Percentiles rank a stretch among this genome's conserved stretches.
These are phyloP conservation scores for Pycnonotus jocosus DNA, from an alignment of 2,113 vertebrate genomes.

Conservation along the genomic window DNA sequence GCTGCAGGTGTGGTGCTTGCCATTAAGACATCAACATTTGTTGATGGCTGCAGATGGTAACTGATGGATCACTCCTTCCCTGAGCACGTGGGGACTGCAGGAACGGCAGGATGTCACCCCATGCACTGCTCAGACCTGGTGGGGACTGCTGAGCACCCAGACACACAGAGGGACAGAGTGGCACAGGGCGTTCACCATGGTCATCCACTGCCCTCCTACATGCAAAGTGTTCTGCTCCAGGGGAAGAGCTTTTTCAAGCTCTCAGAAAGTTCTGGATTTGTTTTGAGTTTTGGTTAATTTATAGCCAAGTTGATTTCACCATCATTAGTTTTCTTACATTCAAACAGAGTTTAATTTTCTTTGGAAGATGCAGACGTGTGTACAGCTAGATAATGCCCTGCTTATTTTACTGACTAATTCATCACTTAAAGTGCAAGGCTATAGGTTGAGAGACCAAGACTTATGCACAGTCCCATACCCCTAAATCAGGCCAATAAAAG, in stretches of 20 bases:
- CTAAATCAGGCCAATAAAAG: slow-evolving; percentile 69
- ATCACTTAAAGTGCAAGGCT: slow-evolving; percentile 61
- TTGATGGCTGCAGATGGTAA: neutral
- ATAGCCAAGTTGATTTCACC: neutral
- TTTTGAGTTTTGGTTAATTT: slow-evolving; percentile 19
- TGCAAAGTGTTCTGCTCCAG: neutral
- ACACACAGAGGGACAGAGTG: neutral
- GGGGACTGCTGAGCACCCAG: neutral
- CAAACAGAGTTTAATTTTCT: slow-evolving; percentile 50
- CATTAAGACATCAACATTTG: slow-evolving; percentile 24
- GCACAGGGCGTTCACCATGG: fast-evolving
- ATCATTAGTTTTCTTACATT: slow-evolving; percentile 17
- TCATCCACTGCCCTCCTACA: fast-evolving
- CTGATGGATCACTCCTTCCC: neutral
- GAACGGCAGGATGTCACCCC: neutral
- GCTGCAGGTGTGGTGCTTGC: slow-evolving; percentile 10
- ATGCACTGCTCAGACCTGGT: fast-evolving
- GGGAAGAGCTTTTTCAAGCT: neutral
- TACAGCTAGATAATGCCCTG: slow-evolving; percentile 55
- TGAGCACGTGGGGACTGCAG: fast-evolving
- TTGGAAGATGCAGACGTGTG: slow-evolving; percentile 47
- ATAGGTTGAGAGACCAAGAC: slow-evolving; percentile 55
- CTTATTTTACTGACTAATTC: slow-evolving; percentile 65
- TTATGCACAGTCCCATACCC: slow-evolving; percentile 40
- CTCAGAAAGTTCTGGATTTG: neutral